phyloP scores from a whole-genome alignment of 2,888 invertebrate species.

The Ashinkailepas kermadecensis region DNA sequence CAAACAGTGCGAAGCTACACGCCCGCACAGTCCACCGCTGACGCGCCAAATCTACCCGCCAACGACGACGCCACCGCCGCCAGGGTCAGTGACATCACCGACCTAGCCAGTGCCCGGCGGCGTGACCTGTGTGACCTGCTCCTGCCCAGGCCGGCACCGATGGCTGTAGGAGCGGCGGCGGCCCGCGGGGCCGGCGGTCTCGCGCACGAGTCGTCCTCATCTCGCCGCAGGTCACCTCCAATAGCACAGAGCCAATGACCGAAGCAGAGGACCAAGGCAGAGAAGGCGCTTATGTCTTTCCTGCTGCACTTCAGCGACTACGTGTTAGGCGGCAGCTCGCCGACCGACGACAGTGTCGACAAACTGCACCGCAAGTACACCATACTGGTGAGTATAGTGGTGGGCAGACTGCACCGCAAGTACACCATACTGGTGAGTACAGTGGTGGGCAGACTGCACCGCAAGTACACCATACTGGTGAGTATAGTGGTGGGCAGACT shows the following conservation, averaged over 20 bases:
- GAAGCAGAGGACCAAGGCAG: not conserved
- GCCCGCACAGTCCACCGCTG: too few relatives aligned
- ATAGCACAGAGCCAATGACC: not conserved
- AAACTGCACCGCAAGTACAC: constrained; percentile 45
- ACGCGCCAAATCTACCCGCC: too few relatives aligned
- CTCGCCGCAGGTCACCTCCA: not conserved
- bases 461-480: constrained; percentile 36
- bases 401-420: not conserved
- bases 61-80: too few relatives aligned
- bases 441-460: constrained; percentile 42
- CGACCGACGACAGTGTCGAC: constrained; percentile 44
- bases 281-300: constrained; percentile 33
- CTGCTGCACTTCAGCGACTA: constrained; percentile 38
- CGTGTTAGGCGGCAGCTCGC: constrained; percentile 39
- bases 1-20: too few relatives aligned
- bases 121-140: too few relatives aligned
- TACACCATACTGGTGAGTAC: constrained; percentile 29
- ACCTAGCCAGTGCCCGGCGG: too few relatives aligned
- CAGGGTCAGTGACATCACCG: too few relatives aligned
- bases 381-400: constrained; percentile 37
- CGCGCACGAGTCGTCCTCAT: too few relatives aligned
- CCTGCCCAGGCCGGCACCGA: too few relatives aligned
- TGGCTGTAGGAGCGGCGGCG: not conserved
- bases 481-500: too few relatives aligned
- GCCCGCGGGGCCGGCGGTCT: not conserved